Conservation (phyloP, 2,888 invertebrate species). For the Bugulina stolonifera region DNA sequence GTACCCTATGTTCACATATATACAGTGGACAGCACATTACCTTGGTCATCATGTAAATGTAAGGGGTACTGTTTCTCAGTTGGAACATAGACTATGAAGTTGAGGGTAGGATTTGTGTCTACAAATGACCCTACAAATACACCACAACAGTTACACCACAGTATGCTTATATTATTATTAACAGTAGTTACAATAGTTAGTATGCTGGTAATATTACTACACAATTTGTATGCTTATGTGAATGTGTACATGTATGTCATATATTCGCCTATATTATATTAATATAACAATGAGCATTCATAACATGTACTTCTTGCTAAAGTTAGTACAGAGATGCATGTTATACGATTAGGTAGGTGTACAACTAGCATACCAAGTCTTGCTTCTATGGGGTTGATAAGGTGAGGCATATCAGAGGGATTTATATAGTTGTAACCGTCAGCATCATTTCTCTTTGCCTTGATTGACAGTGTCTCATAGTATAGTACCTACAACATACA, state of each 20-base stretch:
- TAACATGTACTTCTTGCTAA: too few relatives aligned
- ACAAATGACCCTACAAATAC: constrained; percentile 65
- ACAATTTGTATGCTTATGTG: too few relatives aligned
- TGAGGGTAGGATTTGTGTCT: constrained; percentile 72
- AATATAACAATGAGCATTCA: too few relatives aligned
- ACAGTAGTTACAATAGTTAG: too few relatives aligned
- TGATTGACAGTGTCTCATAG: constrained; percentile 70
- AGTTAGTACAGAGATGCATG: too few relatives aligned
- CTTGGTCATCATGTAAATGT: constrained; percentile 62
- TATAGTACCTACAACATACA: constrained; percentile 66
- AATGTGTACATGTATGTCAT: too few relatives aligned
- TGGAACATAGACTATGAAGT: constrained; percentile 76
- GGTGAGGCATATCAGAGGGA: constrained; percentile 68
- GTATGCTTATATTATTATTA: background rate
- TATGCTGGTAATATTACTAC: too few relatives aligned
- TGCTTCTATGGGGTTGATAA: constrained; percentile 80
- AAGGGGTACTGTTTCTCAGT: constrained; percentile 64
- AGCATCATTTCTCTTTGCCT: constrained; percentile 61
- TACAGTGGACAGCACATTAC: constrained; percentile 29
- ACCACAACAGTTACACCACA: background rate
- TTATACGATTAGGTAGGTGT: too few relatives aligned
- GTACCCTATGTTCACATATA: too few relatives aligned
- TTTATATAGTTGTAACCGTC: constrained; percentile 62
- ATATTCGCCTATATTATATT: too few relatives aligned
- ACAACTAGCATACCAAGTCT: constrained; percentile 59